Evolutionary conservation across 2,113 vertebrate genomes (phyloP).

Genomic region (Callaeas wilsoni): DNA sequence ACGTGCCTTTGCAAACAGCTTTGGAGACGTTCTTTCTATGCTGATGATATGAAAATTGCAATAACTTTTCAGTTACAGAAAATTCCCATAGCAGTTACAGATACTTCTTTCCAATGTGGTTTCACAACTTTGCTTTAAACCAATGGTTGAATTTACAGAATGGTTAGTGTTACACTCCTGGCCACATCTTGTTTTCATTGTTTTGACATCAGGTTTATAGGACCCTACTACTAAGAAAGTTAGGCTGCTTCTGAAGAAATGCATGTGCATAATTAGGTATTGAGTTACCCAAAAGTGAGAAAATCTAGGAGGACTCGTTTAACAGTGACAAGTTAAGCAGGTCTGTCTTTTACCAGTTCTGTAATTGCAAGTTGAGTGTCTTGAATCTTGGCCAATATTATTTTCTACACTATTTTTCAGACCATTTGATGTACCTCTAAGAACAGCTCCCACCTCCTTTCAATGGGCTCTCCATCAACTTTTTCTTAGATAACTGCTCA

Average conservation of each 20-base stretch:
- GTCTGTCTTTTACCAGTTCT: background rate
- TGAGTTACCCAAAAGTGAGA: background rate
- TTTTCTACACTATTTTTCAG: background rate
- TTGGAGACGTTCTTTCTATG: background rate
- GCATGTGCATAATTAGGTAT: background rate
- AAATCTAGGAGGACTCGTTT: background rate
- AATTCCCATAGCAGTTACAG: background rate
- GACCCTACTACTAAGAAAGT: slow-evolving; percentile 21
- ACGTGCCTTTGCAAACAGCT: background rate
- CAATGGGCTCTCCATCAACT: accelerated
- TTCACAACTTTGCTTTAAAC: slow-evolving; percentile 33
- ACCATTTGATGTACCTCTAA: background rate
- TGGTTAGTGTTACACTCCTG: slow-evolving; percentile 53
- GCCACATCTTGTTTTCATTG: slow-evolving; percentile 66
- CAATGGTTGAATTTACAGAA: slow-evolving; percentile 60
- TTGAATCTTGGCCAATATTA: background rate
- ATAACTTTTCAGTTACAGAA: background rate
- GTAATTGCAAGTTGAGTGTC: background rate
- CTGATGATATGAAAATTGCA: background rate
- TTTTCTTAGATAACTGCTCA: background rate
- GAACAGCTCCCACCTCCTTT: background rate
- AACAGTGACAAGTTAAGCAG: background rate
- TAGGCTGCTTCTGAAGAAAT: slow-evolving; percentile 25
- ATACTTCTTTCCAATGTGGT: background rate
- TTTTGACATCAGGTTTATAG: slow-evolving; percentile 61